These are phyloP conservation scores for Polyommatus icarus DNA, from an alignment of 2,888 invertebrate genomes.

Conservation along the genomic window DNA sequence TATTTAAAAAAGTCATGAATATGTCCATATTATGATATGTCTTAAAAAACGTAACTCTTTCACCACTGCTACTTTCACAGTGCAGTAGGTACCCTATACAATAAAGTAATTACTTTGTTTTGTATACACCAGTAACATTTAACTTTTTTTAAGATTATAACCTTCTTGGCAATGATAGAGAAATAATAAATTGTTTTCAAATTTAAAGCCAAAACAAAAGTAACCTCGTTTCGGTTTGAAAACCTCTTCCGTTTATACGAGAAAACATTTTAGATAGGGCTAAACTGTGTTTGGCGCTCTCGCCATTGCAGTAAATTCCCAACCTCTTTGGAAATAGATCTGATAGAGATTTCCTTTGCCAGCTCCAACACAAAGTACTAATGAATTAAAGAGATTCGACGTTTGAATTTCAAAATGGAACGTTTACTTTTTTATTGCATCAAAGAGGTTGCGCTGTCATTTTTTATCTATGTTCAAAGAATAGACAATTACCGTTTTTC, in stretches of 20 bases:
- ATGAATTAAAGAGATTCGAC: slow-evolving; percentile 16
- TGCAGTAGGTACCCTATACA: too few relatives aligned
- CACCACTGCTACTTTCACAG: too few relatives aligned
- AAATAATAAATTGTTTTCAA: not conserved
- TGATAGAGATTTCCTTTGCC: slow-evolving; percentile 27
- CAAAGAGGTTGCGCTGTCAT: not conserved
- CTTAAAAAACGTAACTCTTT: too few relatives aligned
- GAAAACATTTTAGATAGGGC: slow-evolving; percentile 18
- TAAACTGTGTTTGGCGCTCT: slow-evolving; percentile 14
- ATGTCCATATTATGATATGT: too few relatives aligned
- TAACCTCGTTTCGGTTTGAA: not conserved
- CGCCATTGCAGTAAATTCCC: slow-evolving; percentile 25
- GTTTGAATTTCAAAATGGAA: slow-evolving; percentile 10
- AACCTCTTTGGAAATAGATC: slow-evolving; percentile 20
- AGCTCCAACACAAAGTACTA: slow-evolving; percentile 2
- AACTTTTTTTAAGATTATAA: not conserved
- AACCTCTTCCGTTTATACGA: not conserved
- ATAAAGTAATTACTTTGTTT: too few relatives aligned
- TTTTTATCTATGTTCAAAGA: not conserved
- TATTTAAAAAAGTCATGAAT: too few relatives aligned
- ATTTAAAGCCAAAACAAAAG: slow-evolving; percentile 1
- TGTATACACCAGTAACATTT: too few relatives aligned
- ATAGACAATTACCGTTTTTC: not conserved
- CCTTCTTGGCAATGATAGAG: not conserved
- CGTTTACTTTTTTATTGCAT: slow-evolving; percentile 1